phyloP scores from a whole-genome alignment of 2,113 vertebrate genomes.

The Anser brachyrhynchus region DNA sequence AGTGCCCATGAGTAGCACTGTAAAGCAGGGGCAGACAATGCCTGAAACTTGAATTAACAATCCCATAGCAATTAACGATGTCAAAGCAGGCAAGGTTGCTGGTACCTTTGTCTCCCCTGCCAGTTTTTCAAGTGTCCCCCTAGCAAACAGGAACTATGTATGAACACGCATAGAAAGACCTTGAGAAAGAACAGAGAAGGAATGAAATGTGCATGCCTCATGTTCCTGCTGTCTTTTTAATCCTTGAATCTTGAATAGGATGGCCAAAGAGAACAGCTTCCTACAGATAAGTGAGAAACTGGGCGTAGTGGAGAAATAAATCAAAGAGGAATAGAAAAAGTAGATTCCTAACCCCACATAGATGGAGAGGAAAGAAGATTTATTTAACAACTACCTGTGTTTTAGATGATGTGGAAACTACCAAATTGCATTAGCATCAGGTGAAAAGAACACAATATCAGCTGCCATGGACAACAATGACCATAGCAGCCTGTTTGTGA shows the following conservation, averaged over 20 bases:
- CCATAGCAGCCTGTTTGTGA: background rate
- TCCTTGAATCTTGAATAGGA: background rate
- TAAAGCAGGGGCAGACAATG: background rate
- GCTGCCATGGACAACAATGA: background rate
- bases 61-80: background rate
- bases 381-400: background rate
- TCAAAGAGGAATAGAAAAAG: background rate
- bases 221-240: background rate
- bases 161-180: background rate
- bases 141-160: background rate
- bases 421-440: background rate
- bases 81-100: background rate
- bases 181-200: background rate
- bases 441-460: background rate
- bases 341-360: background rate
- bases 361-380: accelerated
- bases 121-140: background rate
- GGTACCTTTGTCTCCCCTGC: background rate
- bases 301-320: background rate
- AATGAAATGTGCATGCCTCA: background rate
- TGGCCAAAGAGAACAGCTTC: background rate
- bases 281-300: background rate
- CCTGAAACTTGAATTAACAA: background rate
- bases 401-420: background rate
- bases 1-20: too few relatives aligned